These are phyloP conservation scores for Bathynomus jamesi DNA, from an alignment of 1,140 invertebrate species.

Conservation along the genomic window DNA sequence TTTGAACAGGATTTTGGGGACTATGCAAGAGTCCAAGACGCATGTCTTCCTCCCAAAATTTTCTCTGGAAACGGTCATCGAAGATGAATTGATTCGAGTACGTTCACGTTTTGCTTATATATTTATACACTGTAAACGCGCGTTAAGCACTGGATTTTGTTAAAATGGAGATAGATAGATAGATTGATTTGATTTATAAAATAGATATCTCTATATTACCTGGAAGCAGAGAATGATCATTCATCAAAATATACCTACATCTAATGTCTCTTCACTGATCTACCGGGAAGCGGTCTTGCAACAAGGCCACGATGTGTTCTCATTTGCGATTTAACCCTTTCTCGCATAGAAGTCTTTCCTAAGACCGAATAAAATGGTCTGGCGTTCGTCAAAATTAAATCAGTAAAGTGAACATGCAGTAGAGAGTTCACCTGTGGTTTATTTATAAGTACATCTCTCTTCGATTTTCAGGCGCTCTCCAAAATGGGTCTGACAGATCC, in stretches of 20 bases:
- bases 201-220: neutral
- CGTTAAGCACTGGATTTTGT: too few species aligned
- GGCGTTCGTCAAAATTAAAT: neutral
- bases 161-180: neutral
- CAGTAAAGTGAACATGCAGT: neutral
- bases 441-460: neutral
- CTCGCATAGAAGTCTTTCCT: neutral
- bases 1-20: slow-evolving; percentile 40
- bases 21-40: slow-evolving; percentile 38
- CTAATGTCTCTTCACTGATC: neutral
- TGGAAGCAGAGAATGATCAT: slow-evolving; percentile 20
- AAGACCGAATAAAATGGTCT: too few species aligned
- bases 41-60: slow-evolving; percentile 58
- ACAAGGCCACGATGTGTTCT: neutral
- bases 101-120: neutral
- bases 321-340: neutral
- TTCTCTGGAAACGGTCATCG: slow-evolving; percentile 55
- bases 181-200: neutral
- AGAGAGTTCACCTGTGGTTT: neutral
- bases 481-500: slow-evolving; percentile 52
- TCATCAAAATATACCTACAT: neutral
- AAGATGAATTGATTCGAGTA: slow-evolving; percentile 42
- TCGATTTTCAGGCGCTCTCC: slow-evolving; percentile 9
- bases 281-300: neutral
- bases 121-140: too few species aligned